Conservation (phyloP, 1,140 invertebrate genomes). For the Lasioglossum albipes region DNA sequence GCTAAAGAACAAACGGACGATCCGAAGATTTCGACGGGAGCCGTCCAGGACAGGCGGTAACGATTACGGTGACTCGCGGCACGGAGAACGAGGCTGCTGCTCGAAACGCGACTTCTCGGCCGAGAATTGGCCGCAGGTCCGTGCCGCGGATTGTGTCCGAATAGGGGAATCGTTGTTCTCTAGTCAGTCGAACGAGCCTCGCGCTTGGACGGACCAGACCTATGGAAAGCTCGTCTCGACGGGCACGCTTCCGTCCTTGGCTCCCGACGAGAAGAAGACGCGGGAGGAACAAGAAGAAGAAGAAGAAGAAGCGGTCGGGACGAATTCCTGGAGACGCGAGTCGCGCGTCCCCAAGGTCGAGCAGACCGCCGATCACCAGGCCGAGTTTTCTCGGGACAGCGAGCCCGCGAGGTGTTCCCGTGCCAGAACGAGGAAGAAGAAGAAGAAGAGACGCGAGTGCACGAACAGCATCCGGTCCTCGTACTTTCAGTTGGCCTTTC, state of each 20-base stretch:
- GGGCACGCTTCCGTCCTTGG: conserved; percentile 12
- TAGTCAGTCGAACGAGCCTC: conserved; percentile 32
- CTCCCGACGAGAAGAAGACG: conserved; percentile 29
- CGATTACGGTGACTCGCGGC: not conserved
- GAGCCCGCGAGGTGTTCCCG: conserved; percentile 13
- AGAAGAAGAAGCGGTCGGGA: conserved; percentile 1
- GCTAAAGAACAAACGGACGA: conserved; percentile 20
- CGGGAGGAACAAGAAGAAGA: not conserved
- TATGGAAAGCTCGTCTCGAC: not conserved
- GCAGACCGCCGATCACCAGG: conserved; percentile 1
- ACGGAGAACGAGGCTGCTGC: not conserved
- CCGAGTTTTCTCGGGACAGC: conserved; percentile 13
- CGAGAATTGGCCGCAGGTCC: not conserved
- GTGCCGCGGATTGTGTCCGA: not conserved
- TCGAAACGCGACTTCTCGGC: not conserved
- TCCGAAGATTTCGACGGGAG: not conserved
- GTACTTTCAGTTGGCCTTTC: conserved; percentile 64
- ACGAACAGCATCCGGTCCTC: conserved; percentile 32
- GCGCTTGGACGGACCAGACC: not conserved
- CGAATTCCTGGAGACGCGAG: conserved; percentile 17
- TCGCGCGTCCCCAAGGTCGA: conserved; percentile 38
- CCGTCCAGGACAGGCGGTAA: not conserved
- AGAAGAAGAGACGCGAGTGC: conserved; percentile 32
- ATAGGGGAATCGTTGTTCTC: conserved; percentile 29
- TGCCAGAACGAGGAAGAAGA: conserved; percentile 35